These are phyloP conservation scores for Quadriops clusia DNA, from an alignment of 2,888 invertebrate species.

Conservation along the genomic window DNA sequence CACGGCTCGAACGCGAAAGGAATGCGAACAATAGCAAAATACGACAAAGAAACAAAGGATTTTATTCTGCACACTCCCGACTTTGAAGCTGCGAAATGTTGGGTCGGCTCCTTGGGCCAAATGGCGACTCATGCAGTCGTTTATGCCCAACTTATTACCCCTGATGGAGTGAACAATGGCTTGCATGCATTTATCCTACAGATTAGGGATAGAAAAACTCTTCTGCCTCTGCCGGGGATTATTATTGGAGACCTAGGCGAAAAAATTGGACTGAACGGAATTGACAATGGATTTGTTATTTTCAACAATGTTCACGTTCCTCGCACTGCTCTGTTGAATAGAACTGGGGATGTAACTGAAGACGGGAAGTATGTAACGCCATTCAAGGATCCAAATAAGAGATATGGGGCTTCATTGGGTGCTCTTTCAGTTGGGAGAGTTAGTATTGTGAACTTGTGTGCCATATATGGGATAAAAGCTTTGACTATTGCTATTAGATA, in stretches of 20 bases:
- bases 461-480: slow-evolving; percentile 56
- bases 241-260: slow-evolving; percentile 86
- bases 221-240: slow-evolving; percentile 64
- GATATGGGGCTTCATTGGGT: slow-evolving; percentile 75
- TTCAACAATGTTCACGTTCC: slow-evolving; percentile 74
- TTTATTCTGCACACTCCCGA: slow-evolving; percentile 64
- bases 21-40: slow-evolving; percentile 78
- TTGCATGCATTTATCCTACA: slow-evolving; percentile 84
- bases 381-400: slow-evolving; percentile 70
- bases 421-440: slow-evolving; percentile 74
- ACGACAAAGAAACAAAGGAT: slow-evolving; percentile 56
- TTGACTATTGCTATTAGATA: slow-evolving; percentile 77
- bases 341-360: slow-evolving; percentile 73
- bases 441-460: slow-evolving; percentile 54
- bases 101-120: slow-evolving; percentile 73
- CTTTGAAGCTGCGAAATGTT: slow-evolving; percentile 71
- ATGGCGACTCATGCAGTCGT: slow-evolving; percentile 78
- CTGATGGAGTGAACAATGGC: slow-evolving; percentile 69
- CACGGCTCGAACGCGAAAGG: slow-evolving; percentile 86
- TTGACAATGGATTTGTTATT: slow-evolving; percentile 72
- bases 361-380: slow-evolving; percentile 71
- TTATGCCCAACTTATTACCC: slow-evolving; percentile 76
- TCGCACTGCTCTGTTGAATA: slow-evolving; percentile 68
- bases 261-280: slow-evolving; percentile 80
- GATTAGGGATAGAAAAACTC: slow-evolving; percentile 61